Evolutionary conservation across 2,888 invertebrate species (phyloP).

Genomic region (Ctenicera cuprea): DNA sequence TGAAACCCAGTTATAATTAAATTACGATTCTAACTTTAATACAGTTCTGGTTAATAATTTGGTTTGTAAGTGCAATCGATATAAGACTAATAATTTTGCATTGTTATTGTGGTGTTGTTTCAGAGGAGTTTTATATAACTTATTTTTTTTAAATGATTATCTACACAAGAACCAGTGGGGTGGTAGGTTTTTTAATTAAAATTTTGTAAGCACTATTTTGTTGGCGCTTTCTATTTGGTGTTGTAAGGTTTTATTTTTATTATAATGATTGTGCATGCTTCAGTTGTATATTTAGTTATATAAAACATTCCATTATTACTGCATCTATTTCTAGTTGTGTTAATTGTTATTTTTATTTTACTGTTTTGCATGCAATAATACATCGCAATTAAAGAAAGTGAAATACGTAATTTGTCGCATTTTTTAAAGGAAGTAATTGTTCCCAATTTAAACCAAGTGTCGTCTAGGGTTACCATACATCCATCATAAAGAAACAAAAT

Average conservation of each 20-base stretch:
- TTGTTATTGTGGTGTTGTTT: constrained; percentile 1
- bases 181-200: no score
- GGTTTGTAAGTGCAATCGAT: constrained; percentile 26
- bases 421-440: no score
- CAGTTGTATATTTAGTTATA: background rate
- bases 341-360: background rate
- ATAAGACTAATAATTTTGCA: constrained; percentile 22
- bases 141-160: constrained; percentile 11
- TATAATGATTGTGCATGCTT: background rate
- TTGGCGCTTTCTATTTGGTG: background rate
- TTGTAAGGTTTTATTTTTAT: constrained; percentile 16
- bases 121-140: constrained; percentile 3
- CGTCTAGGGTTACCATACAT: no score
- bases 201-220: no score
- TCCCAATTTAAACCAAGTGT: background rate
- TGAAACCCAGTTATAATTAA: no score
- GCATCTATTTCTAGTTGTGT: background rate
- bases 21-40: background rate
- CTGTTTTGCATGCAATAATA: constrained; percentile 1
- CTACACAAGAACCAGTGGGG: background rate
- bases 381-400: background rate
- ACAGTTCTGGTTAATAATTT: constrained; percentile 4
- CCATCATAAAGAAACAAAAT: no score
- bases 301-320: constrained; percentile 23
- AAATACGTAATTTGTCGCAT: background rate